Evolutionary conservation across 2,888 invertebrate species (phyloP).

Genomic region (Alcis repandata): DNA sequence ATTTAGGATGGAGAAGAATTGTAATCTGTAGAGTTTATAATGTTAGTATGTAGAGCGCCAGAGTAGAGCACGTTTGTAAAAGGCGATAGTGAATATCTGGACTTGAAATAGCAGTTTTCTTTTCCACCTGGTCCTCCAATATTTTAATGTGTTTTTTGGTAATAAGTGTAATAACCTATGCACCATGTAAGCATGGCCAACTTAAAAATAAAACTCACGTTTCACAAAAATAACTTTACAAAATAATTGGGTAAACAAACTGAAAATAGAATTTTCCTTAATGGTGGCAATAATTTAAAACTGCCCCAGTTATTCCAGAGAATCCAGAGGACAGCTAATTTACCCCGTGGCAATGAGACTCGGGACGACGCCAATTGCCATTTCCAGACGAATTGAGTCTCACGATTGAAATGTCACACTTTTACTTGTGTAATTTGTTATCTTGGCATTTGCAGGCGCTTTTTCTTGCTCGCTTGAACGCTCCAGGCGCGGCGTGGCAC

Average conservation of each 20-base stretch:
- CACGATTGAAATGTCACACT: constrained; percentile 46
- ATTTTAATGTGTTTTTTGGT: too few species aligned
- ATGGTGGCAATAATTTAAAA: constrained; percentile 25
- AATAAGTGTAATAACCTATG: too few species aligned
- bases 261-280: constrained; percentile 20
- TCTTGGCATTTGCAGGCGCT: constrained; percentile 25
- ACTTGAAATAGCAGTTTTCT: too few species aligned
- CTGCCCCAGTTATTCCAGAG: constrained; percentile 33
- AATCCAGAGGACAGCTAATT: constrained; percentile 41
- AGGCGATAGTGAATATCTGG: not conserved
- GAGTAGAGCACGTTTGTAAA: not conserved
- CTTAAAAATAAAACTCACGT: too few species aligned
- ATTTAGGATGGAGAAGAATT: not conserved
- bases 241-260: constrained; percentile 4
- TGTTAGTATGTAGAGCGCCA: not conserved
- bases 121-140: too few species aligned
- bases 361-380: constrained; percentile 40
- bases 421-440: constrained; percentile 30
- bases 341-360: constrained; percentile 35
- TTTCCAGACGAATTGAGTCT: constrained; percentile 46
- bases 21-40: not conserved
- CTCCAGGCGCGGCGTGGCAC: not conserved
- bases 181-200: too few species aligned
- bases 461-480: constrained; percentile 13
- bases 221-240: not conserved